phyloP scores from a whole-genome alignment of 2,888 invertebrate genomes.

The Saturnia japonica region DNA sequence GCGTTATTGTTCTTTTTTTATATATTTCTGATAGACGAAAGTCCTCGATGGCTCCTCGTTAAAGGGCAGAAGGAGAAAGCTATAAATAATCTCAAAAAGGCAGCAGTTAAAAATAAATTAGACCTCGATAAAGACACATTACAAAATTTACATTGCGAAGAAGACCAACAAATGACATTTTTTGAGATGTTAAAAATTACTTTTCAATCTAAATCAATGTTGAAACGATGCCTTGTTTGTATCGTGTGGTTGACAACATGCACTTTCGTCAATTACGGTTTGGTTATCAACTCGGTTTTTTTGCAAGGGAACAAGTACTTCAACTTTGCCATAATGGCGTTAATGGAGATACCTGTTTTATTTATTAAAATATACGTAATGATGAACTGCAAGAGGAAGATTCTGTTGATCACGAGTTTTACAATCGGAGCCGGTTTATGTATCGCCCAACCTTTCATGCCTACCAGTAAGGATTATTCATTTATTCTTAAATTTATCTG shows the following conservation, averaged over 20 bases:
- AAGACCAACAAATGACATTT: constrained; percentile 46
- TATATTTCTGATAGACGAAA: constrained; percentile 86
- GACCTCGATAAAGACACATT: constrained; percentile 50
- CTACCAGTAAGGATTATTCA: constrained; percentile 65
- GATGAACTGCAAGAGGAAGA: constrained; percentile 79
- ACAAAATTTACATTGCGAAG: constrained; percentile 40
- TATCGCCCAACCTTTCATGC: constrained; percentile 82
- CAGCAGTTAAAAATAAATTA: constrained; percentile 76
- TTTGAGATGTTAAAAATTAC: constrained; percentile 52
- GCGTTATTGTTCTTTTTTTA: constrained; percentile 85
- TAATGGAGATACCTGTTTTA: constrained; percentile 83
- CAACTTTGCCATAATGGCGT: constrained; percentile 84
- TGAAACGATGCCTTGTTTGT: constrained; percentile 64
- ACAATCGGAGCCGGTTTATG: constrained; percentile 81
- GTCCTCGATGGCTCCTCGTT: constrained; percentile 90
- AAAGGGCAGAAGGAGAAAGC: constrained; percentile 85
- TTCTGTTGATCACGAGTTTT: constrained; percentile 79
- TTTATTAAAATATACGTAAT: constrained; percentile 78
- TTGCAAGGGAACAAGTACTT: constrained; percentile 88
- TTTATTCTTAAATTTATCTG: background rate
- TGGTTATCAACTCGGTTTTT: constrained; percentile 88
- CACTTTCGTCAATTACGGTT: constrained; percentile 89
- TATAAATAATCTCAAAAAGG: constrained; percentile 81
- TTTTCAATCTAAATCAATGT: constrained; percentile 53
- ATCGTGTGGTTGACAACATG: constrained; percentile 82